Evolutionary conservation across 2,888 invertebrate species (phyloP).

Genomic region (Acanthosepion esculentum): DNA sequence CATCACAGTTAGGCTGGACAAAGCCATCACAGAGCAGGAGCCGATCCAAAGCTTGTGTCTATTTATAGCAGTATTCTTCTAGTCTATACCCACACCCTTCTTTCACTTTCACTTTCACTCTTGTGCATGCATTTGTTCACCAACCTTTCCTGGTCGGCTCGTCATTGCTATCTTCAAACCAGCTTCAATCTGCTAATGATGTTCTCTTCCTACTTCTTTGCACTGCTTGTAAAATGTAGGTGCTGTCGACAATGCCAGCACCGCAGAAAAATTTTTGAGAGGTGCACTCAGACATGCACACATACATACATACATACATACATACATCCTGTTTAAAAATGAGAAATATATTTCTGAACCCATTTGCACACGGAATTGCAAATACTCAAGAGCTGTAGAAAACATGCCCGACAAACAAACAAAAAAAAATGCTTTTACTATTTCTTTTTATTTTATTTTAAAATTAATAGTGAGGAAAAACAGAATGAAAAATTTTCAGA

Average conservation of each 20-base stretch:
- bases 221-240: constrained; percentile 33
- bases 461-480: neutral
- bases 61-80: constrained; percentile 33
- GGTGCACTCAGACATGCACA: constrained; percentile 14
- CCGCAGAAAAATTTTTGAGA: constrained; percentile 1
- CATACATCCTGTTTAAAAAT: neutral
- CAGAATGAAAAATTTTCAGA: neutral
- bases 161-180: constrained; percentile 11
- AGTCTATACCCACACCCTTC: neutral
- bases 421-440: neutral
- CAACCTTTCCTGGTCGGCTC: constrained; percentile 33
- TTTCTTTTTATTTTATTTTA: neutral
- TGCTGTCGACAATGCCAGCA: constrained; percentile 33
- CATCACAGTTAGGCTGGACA: constrained; percentile 22
- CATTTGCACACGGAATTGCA: neutral
- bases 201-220: constrained; percentile 4
- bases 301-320: neutral
- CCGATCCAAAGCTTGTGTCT: constrained; percentile 33
- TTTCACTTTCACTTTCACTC: constrained; percentile 14
- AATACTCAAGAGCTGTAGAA: neutral
- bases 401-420: neutral
- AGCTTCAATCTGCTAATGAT: constrained; percentile 33
- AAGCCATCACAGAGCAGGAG: constrained; percentile 33
- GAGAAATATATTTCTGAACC: constrained; percentile 33
- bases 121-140: constrained; percentile 33